A percentile compares a stretch with the other conserved stretches of the same genome.
Evolutionary conservation across 2,113 vertebrate genomes (phyloP).

Genomic region (Brachyistius frenatus): DNA sequence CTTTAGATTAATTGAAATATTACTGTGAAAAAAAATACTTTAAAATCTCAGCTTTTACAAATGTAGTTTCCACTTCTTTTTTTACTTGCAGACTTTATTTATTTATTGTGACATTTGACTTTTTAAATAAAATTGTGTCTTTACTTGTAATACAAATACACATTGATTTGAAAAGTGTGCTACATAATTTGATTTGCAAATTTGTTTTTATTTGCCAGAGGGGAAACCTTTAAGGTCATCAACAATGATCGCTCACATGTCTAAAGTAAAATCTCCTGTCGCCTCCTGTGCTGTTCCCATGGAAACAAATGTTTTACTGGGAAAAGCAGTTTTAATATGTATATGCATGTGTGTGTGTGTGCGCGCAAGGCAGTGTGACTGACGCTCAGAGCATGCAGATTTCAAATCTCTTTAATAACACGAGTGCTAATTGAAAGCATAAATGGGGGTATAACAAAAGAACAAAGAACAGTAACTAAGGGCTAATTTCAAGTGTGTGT

Average conservation of each 20-base stretch:
- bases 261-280: conserved; percentile 3
- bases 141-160: too few relatives aligned
- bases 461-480: conserved; percentile 37
- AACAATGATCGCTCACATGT: neutral
- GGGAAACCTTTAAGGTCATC: conserved; percentile 1
- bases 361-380: conserved; percentile 8
- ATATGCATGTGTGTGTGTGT: conserved; percentile 1
- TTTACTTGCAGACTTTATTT: too few relatives aligned
- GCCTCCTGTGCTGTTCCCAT: conserved; percentile 60
- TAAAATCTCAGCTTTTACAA: too few relatives aligned
- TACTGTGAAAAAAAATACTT: too few relatives aligned
- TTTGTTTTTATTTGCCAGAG: neutral
- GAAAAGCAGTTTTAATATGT: neutral
- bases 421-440: conserved; percentile 39
- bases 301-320: conserved; percentile 49
- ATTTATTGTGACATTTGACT: neutral
- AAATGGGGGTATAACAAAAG: neutral
- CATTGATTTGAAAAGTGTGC: neutral
- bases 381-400: conserved; percentile 9
- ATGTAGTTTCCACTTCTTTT: too few relatives aligned
- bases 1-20: too few relatives aligned
- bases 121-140: too few relatives aligned
- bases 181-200: neutral
- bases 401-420: conserved; percentile 39
- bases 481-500: neutral